Conservation (phyloP, 2,113 vertebrate genomes). For the Rutilus rutilus region DNA sequence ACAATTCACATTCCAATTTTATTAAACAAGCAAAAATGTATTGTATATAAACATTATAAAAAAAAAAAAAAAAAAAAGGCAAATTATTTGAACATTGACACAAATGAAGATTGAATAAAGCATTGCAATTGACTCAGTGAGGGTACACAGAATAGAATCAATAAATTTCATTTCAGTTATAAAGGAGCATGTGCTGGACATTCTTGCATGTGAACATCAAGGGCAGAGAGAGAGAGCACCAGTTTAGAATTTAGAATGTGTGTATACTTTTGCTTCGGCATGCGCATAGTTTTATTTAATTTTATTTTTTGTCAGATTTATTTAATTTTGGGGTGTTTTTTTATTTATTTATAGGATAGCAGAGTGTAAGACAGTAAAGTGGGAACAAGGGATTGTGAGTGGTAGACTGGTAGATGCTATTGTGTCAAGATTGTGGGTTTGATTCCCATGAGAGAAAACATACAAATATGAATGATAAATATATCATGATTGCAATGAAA, state of each 20-base stretch:
- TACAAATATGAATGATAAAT: not conserved
- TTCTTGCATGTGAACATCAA: not conserved
- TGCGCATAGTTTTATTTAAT: not conserved
- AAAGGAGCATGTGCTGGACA: slow-evolving; percentile 1
- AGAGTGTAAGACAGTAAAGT: not conserved
- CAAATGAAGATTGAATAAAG: slow-evolving; percentile 12
- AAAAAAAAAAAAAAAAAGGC: not conserved
- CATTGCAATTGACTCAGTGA: not conserved
- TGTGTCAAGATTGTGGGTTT: not conserved
- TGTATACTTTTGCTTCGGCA: not conserved
- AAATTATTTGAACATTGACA: not conserved
- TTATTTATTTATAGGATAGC: not conserved
- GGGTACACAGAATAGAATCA: slow-evolving; percentile 1
- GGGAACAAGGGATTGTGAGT: not conserved
- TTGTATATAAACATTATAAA: not conserved
- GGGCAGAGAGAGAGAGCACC: too few species aligned
- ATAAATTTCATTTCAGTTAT: not conserved
- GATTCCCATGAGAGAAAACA: not conserved
- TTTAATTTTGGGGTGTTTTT: not conserved
- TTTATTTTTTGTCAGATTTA: not conserved
- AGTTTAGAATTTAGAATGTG: not conserved
- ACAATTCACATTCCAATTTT: not conserved
- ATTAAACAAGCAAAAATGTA: not conserved
- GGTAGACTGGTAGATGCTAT: not conserved
- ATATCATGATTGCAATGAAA: not conserved